A percentile compares a stretch with the other conserved stretches of the same genome.
Conservation (phyloP, 23 tunicate species). For the Phallusia fumigata region DNA sequence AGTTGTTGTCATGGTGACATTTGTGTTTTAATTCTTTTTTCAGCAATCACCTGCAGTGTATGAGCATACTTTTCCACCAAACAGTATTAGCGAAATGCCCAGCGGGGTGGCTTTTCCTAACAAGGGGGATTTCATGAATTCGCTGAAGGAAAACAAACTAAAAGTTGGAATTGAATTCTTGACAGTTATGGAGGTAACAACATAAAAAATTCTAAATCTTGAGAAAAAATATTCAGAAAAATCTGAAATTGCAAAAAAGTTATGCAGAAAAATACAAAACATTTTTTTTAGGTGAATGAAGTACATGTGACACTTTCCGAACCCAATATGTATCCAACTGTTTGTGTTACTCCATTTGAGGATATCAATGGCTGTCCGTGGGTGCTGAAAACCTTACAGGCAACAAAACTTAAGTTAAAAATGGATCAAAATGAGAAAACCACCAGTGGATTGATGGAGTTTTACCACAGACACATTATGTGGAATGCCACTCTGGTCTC, state of each 20-base stretch:
- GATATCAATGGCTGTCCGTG: constrained; percentile 95
- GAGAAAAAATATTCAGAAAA: too few species aligned
- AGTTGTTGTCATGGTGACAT: too few species aligned
- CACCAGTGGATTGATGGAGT: constrained; percentile 65
- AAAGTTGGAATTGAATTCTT: constrained; percentile 81
- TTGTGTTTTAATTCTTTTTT: not conserved
- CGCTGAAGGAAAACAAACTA: constrained; percentile 69
- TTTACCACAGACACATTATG: constrained; percentile 76
- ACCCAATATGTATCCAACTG: constrained; percentile 75
- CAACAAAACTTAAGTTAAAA: constrained; percentile 81
- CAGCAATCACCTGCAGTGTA: constrained; percentile 94
- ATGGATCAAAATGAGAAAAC: constrained; percentile 96
- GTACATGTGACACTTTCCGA: constrained; percentile 89
- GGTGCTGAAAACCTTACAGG: constrained; percentile 92
- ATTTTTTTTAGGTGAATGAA: constrained; percentile 72
- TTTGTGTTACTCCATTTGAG: constrained; percentile 93
- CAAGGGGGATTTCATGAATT: constrained; percentile 83
- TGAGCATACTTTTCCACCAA: constrained; percentile 91
- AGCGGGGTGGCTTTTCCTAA: constrained; percentile 97
- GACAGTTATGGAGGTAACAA: constrained; percentile 71
- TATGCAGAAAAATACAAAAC: too few species aligned
- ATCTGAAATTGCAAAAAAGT: too few species aligned
- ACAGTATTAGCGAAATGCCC: constrained; percentile 96
- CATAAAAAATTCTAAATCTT: too few species aligned
- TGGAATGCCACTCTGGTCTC: constrained; percentile 94